Base-by-base conservation (phyloP, 2,113 vertebrate genomes). In the Turdus rufiventris region DNA sequence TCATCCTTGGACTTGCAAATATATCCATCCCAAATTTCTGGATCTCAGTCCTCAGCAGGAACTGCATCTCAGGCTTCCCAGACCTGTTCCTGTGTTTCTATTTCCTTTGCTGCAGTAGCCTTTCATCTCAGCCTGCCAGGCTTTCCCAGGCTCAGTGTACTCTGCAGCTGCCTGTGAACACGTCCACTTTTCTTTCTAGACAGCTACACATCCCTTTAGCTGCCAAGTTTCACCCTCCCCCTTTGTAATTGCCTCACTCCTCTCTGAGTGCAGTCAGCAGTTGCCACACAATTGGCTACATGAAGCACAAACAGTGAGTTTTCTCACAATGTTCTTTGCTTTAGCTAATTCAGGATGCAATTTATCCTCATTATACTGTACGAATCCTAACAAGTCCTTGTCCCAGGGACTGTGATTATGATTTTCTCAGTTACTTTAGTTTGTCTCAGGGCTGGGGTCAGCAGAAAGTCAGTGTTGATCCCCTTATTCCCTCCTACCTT, bases 291-390 rank as follows among this genome's bases (percentile, higher is more conserved):
- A 83, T 72, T 15, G 45, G 33, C 71, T 75, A 25, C 54, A 51
- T 0, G 0, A 6, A 76, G 31, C 23, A 76, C 18, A 33, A 58
- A 67, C 8, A 38, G 14, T 0, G 12, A 76, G 3, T 53, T 68
- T 68, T 65, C n/a, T 65, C 25, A 31, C 2, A 38, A 17, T 36
- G 13, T 63, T 47, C 48, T 45, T 67, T 4, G 2, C 10, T 79
- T 76, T 34, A 82, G 15, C 6, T 51, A 60, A 63, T 47, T 76
- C 62, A 83, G 43, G 72, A 51, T 48, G 45, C 11, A 19, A 24
- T 82, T 70, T 81, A 5, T 2, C 10, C 12, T 10, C 6, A 9
- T 26, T 36, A 14, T 19, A 42, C 19, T 2, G 0, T 24, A 57
- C 0, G 0, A 54, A 19, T 56, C 29, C 29, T 75, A 19, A 28